phyloP scores from a whole-genome alignment of 2,113 vertebrate genomes.

The Ochotona princeps region DNA sequence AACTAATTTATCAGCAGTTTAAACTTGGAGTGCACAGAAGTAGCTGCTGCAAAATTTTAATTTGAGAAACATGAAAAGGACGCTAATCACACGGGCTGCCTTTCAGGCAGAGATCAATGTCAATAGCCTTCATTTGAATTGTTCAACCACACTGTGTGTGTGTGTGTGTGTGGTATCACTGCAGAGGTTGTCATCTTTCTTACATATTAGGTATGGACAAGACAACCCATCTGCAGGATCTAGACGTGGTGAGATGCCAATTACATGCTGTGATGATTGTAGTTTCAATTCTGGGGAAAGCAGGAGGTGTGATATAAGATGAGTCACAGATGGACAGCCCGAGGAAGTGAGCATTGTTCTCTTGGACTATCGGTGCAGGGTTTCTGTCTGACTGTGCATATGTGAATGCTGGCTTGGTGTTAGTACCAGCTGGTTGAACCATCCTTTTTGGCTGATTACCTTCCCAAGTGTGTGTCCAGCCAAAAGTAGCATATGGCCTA shows the following conservation, averaged over 20 bases:
- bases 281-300: constrained; percentile 20
- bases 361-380: not conserved
- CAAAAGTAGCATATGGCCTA: not conserved
- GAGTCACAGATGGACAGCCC: not conserved
- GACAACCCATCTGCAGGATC: not conserved
- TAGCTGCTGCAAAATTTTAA: not conserved
- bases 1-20: not conserved
- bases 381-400: not conserved
- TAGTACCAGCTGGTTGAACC: constrained; percentile 10
- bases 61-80: not conserved
- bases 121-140: not conserved
- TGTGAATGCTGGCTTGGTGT: not conserved
- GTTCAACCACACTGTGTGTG: not conserved
- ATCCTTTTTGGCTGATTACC: not conserved
- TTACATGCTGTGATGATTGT: not conserved
- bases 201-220: not conserved
- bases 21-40: not conserved
- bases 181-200: not conserved
- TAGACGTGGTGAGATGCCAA: not conserved
- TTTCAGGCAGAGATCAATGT: not conserved
- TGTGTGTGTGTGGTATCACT: not conserved
- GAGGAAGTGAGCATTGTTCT: not conserved
- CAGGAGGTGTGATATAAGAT: not conserved
- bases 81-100: not conserved
- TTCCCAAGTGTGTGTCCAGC: not conserved